These are phyloP conservation scores for Origma solitaria DNA, from an alignment of 2,113 vertebrate genomes.

Conservation along the genomic window DNA sequence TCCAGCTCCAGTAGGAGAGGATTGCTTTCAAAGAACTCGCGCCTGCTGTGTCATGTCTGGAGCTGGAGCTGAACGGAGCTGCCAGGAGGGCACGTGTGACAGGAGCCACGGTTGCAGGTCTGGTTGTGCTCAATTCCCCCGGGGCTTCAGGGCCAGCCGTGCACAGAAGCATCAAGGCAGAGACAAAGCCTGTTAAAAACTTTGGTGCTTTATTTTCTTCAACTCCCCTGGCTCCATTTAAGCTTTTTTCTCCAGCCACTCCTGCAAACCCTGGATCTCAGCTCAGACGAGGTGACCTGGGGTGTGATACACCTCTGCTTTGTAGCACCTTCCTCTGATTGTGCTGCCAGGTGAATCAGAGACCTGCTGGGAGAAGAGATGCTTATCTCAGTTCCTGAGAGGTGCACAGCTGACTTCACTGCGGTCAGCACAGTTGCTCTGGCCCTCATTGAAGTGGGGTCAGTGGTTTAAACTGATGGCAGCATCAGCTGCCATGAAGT, in stretches of 20 bases:
- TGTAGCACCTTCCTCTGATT: neutral
- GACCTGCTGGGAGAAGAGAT: neutral
- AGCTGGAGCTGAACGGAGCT: neutral
- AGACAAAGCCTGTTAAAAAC: neutral
- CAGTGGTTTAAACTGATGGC: neutral
- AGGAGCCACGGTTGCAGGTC: neutral
- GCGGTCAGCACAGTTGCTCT: neutral
- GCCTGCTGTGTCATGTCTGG: neutral
- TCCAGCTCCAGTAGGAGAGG: conserved; percentile 3
- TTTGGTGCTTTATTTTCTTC: neutral
- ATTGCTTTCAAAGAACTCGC: neutral
- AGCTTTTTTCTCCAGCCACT: neutral
- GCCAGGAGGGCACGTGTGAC: neutral
- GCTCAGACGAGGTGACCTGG: neutral
- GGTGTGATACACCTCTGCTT: neutral
- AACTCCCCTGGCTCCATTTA: neutral
- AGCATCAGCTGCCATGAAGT: neutral
- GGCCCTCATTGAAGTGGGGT: neutral
- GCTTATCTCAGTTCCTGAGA: neutral
- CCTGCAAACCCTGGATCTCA: neutral
- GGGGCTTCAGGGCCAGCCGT: neutral
- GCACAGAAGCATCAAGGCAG: neutral
- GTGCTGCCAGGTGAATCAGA: neutral
- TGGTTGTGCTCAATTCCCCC: neutral
- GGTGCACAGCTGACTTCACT: neutral